These are phyloP conservation scores for Phymorhynchus buccinoides DNA, from an alignment of 1,140 invertebrate species.

Conservation along the genomic window DNA sequence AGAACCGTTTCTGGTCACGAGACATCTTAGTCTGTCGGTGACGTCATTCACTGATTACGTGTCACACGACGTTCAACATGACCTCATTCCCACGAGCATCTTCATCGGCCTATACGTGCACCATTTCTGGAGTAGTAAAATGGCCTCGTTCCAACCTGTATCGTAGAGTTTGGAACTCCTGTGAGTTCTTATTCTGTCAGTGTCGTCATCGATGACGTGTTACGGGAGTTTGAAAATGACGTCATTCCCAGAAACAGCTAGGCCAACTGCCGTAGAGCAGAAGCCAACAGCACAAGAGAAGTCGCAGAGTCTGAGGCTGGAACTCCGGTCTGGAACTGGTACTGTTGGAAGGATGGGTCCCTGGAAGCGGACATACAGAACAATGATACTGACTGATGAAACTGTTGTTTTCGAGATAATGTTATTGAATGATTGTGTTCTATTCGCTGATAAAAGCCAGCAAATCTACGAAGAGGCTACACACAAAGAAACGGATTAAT, in stretches of 20 bases:
- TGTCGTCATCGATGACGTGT: too few species aligned
- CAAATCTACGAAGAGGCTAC: background rate
- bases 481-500: background rate
- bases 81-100: too few species aligned
- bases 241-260: background rate
- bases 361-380: background rate
- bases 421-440: background rate
- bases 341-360: conserved; percentile 15
- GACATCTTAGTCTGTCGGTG: too few species aligned
- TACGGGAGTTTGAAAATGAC: too few species aligned
- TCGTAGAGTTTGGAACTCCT: too few species aligned
- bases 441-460: background rate
- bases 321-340: background rate
- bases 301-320: conserved; percentile 1
- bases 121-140: too few species aligned
- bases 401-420: background rate
- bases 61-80: too few species aligned
- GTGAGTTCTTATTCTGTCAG: too few species aligned
- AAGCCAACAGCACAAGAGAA: conserved; percentile 11
- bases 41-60: too few species aligned
- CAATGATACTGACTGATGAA: background rate
- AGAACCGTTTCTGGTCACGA: too few species aligned
- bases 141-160: too few species aligned
- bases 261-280: conserved; percentile 11
- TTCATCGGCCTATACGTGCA: too few species aligned